Conservation (phyloP, 2,888 invertebrate species). For the Harmothoe impar region DNA sequence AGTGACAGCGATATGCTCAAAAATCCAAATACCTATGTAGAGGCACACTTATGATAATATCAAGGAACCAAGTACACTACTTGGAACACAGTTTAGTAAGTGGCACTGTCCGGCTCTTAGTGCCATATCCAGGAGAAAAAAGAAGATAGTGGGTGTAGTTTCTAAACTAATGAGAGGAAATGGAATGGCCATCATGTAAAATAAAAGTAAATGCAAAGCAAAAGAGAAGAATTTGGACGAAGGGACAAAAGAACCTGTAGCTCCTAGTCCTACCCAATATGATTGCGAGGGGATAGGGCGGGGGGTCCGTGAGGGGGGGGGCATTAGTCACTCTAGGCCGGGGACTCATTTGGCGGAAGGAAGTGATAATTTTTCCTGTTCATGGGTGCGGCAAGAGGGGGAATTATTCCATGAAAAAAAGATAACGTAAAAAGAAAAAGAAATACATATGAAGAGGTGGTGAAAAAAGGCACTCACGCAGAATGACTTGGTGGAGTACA, state of each 20-base stretch:
- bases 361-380: slow-evolving; percentile 58
- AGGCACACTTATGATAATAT: no score
- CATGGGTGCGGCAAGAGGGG: neutral
- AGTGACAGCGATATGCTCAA: no score
- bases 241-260: slow-evolving; percentile 11
- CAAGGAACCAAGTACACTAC: no score
- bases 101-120: no score
- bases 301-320: neutral
- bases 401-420: neutral
- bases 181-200: no score
- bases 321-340: slow-evolving; percentile 41
- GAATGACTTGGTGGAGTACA: neutral
- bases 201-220: no score
- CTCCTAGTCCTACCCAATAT: neutral
- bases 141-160: no score
- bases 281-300: neutral
- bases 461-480: neutral
- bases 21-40: no score
- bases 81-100: no score
- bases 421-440: neutral
- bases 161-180: no score
- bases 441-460: slow-evolving; percentile 2
- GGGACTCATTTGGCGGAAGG: slow-evolving; percentile 28
- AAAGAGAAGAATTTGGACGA: neutral
- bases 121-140: no score